Evolutionary conservation across 2,113 vertebrate genomes (phyloP).

Genomic region (Pangasianodon hypophthalmus): DNA sequence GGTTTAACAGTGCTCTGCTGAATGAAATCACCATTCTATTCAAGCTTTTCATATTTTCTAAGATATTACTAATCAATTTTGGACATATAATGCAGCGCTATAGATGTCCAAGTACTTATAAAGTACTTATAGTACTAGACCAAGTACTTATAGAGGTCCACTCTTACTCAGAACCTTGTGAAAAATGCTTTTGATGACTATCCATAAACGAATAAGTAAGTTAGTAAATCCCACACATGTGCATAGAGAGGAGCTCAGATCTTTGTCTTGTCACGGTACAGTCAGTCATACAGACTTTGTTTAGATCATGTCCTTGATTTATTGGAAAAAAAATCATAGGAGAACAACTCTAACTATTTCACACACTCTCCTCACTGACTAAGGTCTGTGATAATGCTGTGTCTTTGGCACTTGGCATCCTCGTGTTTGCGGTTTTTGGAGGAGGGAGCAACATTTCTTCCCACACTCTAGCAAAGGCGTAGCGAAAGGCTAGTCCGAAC

Average conservation of each 20-base stretch:
- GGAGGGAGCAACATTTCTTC: constrained; percentile 44
- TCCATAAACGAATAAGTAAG: background rate
- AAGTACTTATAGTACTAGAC: no score
- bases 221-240: background rate
- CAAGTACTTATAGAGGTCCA: background rate
- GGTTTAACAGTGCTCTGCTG: background rate
- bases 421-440: constrained; percentile 41
- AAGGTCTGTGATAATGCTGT: constrained; percentile 42
- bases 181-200: background rate
- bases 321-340: background rate
- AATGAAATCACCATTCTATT: background rate
- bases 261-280: background rate
- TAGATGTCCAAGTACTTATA: background rate
- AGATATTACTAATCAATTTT: no score
- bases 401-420: constrained; percentile 48
- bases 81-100: background rate
- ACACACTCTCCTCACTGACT: constrained; percentile 37
- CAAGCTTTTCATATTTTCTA: background rate
- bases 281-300: background rate
- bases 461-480: constrained; percentile 27
- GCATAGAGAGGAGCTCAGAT: background rate
- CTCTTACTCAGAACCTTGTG: background rate
- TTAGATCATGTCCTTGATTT: constrained; percentile 2
- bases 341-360: constrained; percentile 55
- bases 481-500: constrained; percentile 33